Evolutionary conservation across 2,113 vertebrate species (phyloP), one percentile per base, ranked within the genome.

Genomic region (Gymnarchus niloticus): DNA sequence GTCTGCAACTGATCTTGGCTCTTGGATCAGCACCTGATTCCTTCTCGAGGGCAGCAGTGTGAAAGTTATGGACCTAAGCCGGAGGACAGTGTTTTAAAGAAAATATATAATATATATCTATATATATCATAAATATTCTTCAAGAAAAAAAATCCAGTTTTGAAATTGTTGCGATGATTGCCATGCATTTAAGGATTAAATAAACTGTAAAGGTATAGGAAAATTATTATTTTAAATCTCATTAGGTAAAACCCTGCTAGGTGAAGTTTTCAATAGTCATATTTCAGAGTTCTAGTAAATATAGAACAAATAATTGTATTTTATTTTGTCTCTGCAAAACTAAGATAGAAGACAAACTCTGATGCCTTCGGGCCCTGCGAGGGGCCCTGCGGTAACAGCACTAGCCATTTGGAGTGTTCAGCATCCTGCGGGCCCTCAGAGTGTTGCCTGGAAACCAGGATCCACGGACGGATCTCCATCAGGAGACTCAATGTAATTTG

Each of bases 401-500:
- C 81, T 56, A 90, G 89, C 88, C 83, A 86, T 89, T 51, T 59
- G 59, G 46, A 85, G 87, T 14, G 90, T 88, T 86, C 87, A 56
- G 85, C 88, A 86, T 91, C 89, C 76, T 73, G 5, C 41, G n/a
- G 25, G 28, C 61, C 61, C 87, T 95, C 91, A 95, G 84, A 93
- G 92, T 1, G 96, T 95, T 0, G 96, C 91, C 92, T 98, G 96
- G 86, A 98, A 94, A 90, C 92, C 93, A 1, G 97, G 95, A 90
- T 97, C 96, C 89, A 96, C 92, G 88, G 94, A 93, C 87, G 95
- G 95, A 88, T 99, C 97, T 9, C 94, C 92, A 88, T 99, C 98
- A 0, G 97, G 97, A 91, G 97, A 98, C 92, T 99, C 97, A 0
- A 98, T 97, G 89, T 96, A 98, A 93, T 98, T 98, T 92, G 98